A percentile compares a stretch with the other conserved stretches of the same genome.
phyloP scores from a whole-genome alignment of 2,888 invertebrate genomes.

The Athalia circularis region DNA sequence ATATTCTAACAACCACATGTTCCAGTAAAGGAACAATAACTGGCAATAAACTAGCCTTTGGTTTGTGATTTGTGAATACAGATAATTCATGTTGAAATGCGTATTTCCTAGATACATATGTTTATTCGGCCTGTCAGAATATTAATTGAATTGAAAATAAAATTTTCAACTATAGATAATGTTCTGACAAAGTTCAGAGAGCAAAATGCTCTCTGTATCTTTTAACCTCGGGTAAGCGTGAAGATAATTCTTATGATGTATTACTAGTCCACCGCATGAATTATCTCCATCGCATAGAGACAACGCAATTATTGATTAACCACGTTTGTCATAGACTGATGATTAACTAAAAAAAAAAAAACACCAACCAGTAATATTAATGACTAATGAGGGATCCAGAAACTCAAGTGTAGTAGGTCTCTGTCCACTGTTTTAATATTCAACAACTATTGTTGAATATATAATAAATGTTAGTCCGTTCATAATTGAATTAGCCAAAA shows the following conservation, averaged over 20 bases:
- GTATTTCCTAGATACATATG: background rate
- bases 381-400: conserved; percentile 13
- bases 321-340: conserved; percentile 69
- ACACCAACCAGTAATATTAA: conserved; percentile 41
- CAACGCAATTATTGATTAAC: conserved; percentile 55
- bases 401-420: conserved; percentile 26
- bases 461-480: conserved; percentile 36
- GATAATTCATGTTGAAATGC: conserved; percentile 24
- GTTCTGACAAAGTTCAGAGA: background rate
- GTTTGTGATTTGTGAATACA: conserved; percentile 28
- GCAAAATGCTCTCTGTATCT: background rate
- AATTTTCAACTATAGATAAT: background rate
- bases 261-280: conserved; percentile 27
- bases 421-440: background rate
- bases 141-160: background rate
- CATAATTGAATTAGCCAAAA: conserved; percentile 25
- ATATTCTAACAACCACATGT: conserved; percentile 5
- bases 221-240: background rate
- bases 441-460: conserved; percentile 4
- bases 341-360: conserved; percentile 53
- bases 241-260: conserved; percentile 11
- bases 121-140: background rate
- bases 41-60: background rate
- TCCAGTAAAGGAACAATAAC: background rate
- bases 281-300: conserved; percentile 26